A percentile compares a stretch with the other conserved stretches of the same genome.
phyloP scores from a whole-genome alignment of 2,113 vertebrate genomes.

The Labeo rohita region DNA sequence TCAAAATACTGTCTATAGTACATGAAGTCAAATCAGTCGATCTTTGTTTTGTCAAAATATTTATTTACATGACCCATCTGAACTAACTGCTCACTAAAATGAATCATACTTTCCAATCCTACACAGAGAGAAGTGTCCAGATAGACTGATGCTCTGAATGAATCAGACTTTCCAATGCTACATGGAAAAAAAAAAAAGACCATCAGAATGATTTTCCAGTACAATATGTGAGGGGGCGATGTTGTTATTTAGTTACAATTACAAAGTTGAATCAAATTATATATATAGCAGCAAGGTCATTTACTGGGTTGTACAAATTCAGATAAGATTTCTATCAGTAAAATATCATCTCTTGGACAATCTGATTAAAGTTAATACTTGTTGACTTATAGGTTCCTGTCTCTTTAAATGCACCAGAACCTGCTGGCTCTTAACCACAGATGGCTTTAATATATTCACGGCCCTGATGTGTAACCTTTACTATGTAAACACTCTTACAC shows the following conservation, averaged over 20 bases:
- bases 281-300: background rate
- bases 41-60: background rate
- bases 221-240: background rate
- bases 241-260: background rate
- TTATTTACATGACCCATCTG: background rate
- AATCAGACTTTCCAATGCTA: background rate
- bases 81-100: background rate
- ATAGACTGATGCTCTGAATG: background rate
- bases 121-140: background rate
- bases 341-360: background rate
- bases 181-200: background rate
- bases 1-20: background rate
- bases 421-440: background rate
- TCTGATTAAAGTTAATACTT: slow-evolving; percentile 15
- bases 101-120: background rate
- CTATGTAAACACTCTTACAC: slow-evolving; percentile 32
- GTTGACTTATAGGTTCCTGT: background rate
- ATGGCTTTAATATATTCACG: slow-evolving; percentile 15
- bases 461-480: slow-evolving; percentile 33
- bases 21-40: background rate
- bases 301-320: background rate
- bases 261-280: background rate
- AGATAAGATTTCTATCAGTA: background rate
- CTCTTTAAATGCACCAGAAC: background rate
- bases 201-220: background rate